Evolutionary conservation across 2,113 vertebrate genomes (phyloP), one percentile per base, ranked within the genome.

Genomic region (Sebastes fasciatus): DNA sequence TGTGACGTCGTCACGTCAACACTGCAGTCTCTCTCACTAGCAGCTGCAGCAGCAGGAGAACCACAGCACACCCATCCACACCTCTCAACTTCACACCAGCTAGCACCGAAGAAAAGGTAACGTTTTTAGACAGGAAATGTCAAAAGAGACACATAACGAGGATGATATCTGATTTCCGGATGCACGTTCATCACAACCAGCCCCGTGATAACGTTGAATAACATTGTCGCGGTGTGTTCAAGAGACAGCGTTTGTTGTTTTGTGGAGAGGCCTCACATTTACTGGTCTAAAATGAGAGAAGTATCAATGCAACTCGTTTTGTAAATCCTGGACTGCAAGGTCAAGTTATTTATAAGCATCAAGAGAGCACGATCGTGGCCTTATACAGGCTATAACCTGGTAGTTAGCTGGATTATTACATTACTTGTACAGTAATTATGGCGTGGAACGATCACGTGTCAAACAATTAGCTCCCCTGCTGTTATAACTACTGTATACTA

Each of bases 41-140:
- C 83, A 79, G 86, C 87, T 79, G 83, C 84, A 82, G 80, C 64
- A 82, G 80, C 72, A 74, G 71, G 86, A 80, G 77, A 74, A 57
- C 75, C 71, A 26, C 83, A 90, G 80, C 80, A 86, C 87, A 84
- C 82, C 86, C 88, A 82, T 68, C 69, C 48, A 77, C 72, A 67
- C 72, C 63, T 45, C 72, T 75, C 60, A 54, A 52, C 68, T 71
- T 77, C 52, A 17, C 64, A 48, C 77, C 74, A 66, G 74, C 90
- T 87, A 74, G 83, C 26, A 74, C n/a, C 86, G 84, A 85, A 67
- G 79, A 69, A 43, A 92, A 94, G 94, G 94, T 95, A 94, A 92
- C 42, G 46, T 63, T 74, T 63, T 21, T 9, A 49, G 54, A 55
- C 48, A 54, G 17, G 40, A 17, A 1, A 55, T 21, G 14, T 19